A percentile compares a stretch with the other conserved stretches of the same genome.
Conservation (phyloP, 2,888 invertebrate genomes). For the Athetis lepigone region DNA sequence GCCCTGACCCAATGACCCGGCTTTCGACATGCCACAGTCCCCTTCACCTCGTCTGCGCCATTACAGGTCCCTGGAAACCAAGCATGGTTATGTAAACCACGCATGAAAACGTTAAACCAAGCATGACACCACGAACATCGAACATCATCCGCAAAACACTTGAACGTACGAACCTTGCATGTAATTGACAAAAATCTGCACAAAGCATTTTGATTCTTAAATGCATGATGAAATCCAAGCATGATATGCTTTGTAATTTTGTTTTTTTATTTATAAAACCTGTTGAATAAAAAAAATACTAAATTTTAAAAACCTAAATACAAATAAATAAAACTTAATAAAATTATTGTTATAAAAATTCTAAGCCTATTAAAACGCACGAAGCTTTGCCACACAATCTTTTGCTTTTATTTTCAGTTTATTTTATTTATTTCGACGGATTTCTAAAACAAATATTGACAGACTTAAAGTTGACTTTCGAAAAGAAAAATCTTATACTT, state of each 20-base stretch:
- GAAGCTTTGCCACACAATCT: conserved; percentile 27
- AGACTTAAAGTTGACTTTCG: conserved; percentile 5
- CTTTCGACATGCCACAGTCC: conserved; percentile 93
- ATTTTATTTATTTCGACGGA: neutral
- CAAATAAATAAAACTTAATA: neutral
- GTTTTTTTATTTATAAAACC: neutral
- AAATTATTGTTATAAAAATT: neutral
- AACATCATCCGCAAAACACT: conserved; percentile 49
- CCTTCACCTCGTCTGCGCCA: conserved; percentile 94
- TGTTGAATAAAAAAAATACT: neutral
- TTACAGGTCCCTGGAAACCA: conserved; percentile 92
- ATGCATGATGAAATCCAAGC: conserved; percentile 31
- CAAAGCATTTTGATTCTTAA: conserved; percentile 9
- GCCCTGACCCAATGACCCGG: conserved; percentile 91
- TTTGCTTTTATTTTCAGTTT: conserved; percentile 13
- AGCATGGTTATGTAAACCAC: conserved; percentile 76
- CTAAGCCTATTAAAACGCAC: neutral
- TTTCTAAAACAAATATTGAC: neutral
- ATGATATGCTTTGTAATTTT: conserved; percentile 30
- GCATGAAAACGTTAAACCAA: conserved; percentile 56
- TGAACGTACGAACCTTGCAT: conserved; percentile 53
- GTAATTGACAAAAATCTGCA: conserved; percentile 24
- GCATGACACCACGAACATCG: conserved; percentile 60
- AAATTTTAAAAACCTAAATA: neutral
- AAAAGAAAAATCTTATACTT: neutral